Conservation (phyloP, 2,797 vertebrate species). For the Eulemur rubriventer region DNA sequence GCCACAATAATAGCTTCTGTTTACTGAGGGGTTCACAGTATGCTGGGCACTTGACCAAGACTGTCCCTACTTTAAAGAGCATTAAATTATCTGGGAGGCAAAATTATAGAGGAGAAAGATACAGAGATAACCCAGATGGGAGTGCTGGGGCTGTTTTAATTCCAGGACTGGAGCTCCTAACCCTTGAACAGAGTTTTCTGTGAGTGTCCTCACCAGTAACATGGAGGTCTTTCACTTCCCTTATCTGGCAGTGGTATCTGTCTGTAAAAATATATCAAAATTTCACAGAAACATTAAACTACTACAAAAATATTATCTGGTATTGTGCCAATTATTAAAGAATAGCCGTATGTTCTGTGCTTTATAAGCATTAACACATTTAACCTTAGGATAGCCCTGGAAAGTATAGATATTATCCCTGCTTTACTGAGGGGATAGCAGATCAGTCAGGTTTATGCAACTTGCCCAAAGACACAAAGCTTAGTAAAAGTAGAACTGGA, state of each 20-base stretch:
- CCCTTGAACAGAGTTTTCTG: background rate
- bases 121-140: background rate
- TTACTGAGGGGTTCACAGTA: background rate
- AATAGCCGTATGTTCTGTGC: background rate
- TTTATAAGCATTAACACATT: background rate
- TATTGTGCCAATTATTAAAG: background rate
- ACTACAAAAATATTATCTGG: background rate
- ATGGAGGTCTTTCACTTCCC: background rate
- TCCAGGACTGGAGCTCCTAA: background rate
- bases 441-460: background rate
- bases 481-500: background rate
- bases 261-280: background rate
- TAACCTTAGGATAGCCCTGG: background rate
- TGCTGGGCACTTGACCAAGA: background rate
- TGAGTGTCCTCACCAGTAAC: background rate
- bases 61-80: background rate
- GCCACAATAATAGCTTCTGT: background rate
- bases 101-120: background rate
- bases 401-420: background rate
- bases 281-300: background rate
- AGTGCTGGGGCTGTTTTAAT: background rate
- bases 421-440: background rate
- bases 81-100: background rate
- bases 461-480: background rate
- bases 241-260: background rate